Conservation (phyloP, 1,140 invertebrate genomes). For the Procambarus virginalis region DNA sequence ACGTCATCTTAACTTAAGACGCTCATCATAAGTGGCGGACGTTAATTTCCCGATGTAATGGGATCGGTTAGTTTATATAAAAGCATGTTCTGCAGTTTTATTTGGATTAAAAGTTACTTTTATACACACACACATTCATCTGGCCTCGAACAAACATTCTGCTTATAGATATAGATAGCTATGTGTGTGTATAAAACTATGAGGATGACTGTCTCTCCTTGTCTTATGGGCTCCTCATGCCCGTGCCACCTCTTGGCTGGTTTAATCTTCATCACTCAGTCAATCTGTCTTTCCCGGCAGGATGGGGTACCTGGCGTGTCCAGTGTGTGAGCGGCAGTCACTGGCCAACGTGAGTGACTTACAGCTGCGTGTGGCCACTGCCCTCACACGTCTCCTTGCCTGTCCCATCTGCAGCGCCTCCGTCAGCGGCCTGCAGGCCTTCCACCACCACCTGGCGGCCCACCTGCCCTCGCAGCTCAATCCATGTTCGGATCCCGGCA, state of each 20-base stretch:
- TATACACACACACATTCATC: too few species aligned
- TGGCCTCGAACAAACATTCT: neutral
- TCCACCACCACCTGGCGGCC: constrained; percentile 59
- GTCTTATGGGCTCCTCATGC: too few species aligned
- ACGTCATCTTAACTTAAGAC: too few species aligned
- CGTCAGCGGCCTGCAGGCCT: constrained; percentile 60
- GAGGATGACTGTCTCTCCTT: too few species aligned
- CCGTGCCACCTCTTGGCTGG: too few species aligned
- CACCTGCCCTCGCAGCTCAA: constrained; percentile 45
- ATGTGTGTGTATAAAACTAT: neutral
- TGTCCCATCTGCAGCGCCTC: constrained; percentile 65
- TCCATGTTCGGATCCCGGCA: neutral
- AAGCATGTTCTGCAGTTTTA: too few species aligned
- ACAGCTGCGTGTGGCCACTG: constrained; percentile 60
- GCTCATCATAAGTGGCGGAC: too few species aligned
- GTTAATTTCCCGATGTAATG: too few species aligned
- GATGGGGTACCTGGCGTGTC: constrained; percentile 66
- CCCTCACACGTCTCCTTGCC: constrained; percentile 46
- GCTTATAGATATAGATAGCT: neutral
- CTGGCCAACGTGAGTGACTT: constrained; percentile 54
- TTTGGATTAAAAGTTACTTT: too few species aligned
- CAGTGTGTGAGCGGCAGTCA: constrained; percentile 61
- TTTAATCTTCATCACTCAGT: too few species aligned
- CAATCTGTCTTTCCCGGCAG: neutral
- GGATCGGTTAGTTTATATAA: too few species aligned